phyloP scores from a whole-genome alignment of 2,888 invertebrate species.

The Vesta saturnalis region DNA sequence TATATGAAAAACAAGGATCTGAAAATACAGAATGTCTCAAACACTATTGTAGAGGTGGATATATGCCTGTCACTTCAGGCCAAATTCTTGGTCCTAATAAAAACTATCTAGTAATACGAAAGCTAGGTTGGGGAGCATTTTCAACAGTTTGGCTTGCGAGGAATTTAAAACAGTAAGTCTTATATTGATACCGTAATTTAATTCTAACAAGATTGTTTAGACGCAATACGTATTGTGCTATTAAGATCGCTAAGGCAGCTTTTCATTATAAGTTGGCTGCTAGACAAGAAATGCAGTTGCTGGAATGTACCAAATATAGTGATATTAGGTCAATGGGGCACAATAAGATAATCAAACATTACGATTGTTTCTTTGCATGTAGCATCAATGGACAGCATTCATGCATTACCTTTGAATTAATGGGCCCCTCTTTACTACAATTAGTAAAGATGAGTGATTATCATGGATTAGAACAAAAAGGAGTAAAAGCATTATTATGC shows the following conservation, averaged over 20 bases:
- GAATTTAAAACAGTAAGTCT: no score
- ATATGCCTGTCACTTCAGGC: slow-evolving; percentile 80
- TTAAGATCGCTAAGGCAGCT: slow-evolving; percentile 87
- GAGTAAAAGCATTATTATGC: no score
- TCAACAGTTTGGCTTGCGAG: slow-evolving; percentile 93
- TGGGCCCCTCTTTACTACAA: slow-evolving; percentile 84
- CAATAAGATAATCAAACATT: slow-evolving; percentile 77
- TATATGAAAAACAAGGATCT: not conserved
- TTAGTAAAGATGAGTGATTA: slow-evolving; percentile 83
- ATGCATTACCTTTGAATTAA: slow-evolving; percentile 83
- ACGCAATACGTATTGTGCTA: slow-evolving; percentile 66
- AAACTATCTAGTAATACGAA: slow-evolving; percentile 75
- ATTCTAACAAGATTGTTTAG: slow-evolving; percentile 4
- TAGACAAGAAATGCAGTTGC: slow-evolving; percentile 82
- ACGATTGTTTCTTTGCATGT: slow-evolving; percentile 81
- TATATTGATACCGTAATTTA: slow-evolving; percentile 69
- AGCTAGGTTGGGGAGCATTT: slow-evolving; percentile 90
- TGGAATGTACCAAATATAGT: slow-evolving; percentile 68
- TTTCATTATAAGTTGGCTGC: slow-evolving; percentile 85
- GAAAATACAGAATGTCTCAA: slow-evolving; percentile 69
- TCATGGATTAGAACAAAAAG: slow-evolving; percentile 77
- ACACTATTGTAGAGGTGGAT: slow-evolving; percentile 80
- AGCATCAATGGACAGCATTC: slow-evolving; percentile 86
- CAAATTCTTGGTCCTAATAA: slow-evolving; percentile 69
- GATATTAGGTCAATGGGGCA: slow-evolving; percentile 74